Evolutionary conservation across 2,888 invertebrate genomes (phyloP), one percentile per base, ranked within the genome.

Genomic region (Orthosia incerta): DNA sequence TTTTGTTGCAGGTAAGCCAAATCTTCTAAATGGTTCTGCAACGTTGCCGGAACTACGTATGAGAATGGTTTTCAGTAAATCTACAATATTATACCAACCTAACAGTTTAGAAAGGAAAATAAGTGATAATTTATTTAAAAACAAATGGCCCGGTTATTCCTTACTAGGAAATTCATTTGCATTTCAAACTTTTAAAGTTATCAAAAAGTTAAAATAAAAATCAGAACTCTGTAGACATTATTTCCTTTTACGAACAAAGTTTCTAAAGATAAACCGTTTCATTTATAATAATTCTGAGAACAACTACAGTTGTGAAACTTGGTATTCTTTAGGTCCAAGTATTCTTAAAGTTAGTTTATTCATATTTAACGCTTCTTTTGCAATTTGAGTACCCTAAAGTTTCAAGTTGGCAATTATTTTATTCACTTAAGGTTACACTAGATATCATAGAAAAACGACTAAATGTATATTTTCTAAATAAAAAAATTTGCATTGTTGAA

Each of bases 251-350:
- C 63, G 56, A 48, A 83, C 26, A 70, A 83, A 83, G 53, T 79
- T 80, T 62, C 4, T 45, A 11, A 16, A 69, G 65, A 72, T 78
- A 68, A 68, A 74, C 16, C 45, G 59, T 74, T 72, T 62, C 53
- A 62, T 68, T 69, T 76, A 76, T 78, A 74, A 79, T 62, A 65
- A 83, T 74, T 74, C 39, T 79, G 50, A 26, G 57, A 71, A 80
- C 56, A 73, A 79, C 60, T 65, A 72, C 64, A 64, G 74, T 73
- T 70, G 56, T 13, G 53, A 61, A 74, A 68, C 61, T 74, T 12
- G 0, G 46, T 79, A 39, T 61, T 64, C 46, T 55, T 61, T 16
- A 48, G 26, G 20, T 61, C 65, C 20, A 46, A 68, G 51, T 56
- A 51, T 76, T 63, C 18, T 55, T 48, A 65, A 65, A 69, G 26